Conservation (phyloP, 1,140 invertebrate species). For the Lordiphosa collinella region DNA sequence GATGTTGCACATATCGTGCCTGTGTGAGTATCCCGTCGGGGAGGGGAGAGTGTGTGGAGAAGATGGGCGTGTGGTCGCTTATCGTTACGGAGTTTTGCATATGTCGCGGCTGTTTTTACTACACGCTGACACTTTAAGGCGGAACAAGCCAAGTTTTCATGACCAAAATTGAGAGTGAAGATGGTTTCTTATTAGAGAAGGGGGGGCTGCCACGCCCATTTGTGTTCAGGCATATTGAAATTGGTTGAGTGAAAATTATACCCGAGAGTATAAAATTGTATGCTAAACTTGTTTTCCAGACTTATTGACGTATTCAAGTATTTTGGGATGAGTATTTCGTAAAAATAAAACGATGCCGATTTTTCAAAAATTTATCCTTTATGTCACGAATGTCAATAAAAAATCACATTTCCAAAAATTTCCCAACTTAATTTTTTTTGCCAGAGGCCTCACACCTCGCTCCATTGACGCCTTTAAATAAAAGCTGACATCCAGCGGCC, state of each 20-base stretch:
- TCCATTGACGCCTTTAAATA: too few relatives aligned
- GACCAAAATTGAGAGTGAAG: constrained; percentile 16
- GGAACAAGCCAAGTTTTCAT: constrained; percentile 40
- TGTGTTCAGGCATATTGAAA: constrained; percentile 9
- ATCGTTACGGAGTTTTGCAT: constrained; percentile 67
- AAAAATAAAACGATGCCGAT: too few relatives aligned
- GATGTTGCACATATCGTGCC: constrained; percentile 71
- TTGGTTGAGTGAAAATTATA: constrained; percentile 15
- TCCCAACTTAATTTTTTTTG: too few relatives aligned
- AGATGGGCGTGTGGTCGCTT: constrained; percentile 35
- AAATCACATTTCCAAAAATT: too few relatives aligned
- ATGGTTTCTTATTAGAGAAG: constrained; percentile 5
- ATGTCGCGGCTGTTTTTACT: constrained; percentile 59
- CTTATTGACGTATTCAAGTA: too few relatives aligned
- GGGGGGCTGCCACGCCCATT: constrained; percentile 4
- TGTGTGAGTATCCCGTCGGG: constrained; percentile 3
- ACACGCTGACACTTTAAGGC: constrained; percentile 49
- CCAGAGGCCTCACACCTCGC: too few relatives aligned
- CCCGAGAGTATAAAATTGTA: background rate
- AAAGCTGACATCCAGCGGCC: too few relatives aligned
- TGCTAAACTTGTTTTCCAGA: too few relatives aligned
- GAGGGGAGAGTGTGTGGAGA: background rate
- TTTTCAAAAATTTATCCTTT: too few relatives aligned
- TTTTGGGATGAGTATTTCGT: too few relatives aligned
- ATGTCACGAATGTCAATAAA: too few relatives aligned